Evolutionary conservation across 2,888 invertebrate genomes (phyloP), one percentile per base, ranked within the genome.

Genomic region (Metacarcinus magister): DNA sequence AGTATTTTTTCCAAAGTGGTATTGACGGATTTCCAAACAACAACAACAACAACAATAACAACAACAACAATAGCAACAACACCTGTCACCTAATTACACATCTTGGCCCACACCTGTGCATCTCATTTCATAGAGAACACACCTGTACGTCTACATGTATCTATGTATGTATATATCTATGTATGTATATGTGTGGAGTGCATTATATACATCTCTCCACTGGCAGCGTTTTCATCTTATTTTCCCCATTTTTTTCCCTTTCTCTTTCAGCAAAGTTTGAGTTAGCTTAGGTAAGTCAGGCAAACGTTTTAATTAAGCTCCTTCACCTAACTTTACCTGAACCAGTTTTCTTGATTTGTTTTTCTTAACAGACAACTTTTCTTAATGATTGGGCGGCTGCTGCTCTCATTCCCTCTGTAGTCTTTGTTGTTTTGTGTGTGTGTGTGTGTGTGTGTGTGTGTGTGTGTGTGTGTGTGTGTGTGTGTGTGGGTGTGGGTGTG

Each of bases 381-480:
- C 54, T 2, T 54, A 54, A 54, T 54, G 54, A 54, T 54, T 54
- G 54, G 54, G 5, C 54, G 54, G 54, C 54, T 54, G 54, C 10
- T 54, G 10, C 54, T 54, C 13, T 16, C 54, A 0, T 16, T 54
- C 54, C 10, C 60, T 46, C 60, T 60, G 16, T 60, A 60, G 60
- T 60, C 19, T 60, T 13, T 60, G 60, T 60, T n/a, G n/a, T n/a
- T n/a, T n/a, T n/a, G n/a, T n/a, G 60, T 60, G 60, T 60, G 60
- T 60, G 60, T 60, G 60, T 60, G 60, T 60, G 60, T 60, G 60
- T 60, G 60, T 60, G 60, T 60, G 60, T 60, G 60, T 60, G 60
- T 60, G 60, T 60, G 60, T 60, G 60, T 60, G 60, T 67, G 67
- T 67, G 67, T 67, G 67, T 67, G 67, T 67, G 67, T 67, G 67